phyloP scores from a whole-genome alignment of 2,888 invertebrate species.

The Drosophila putrida region DNA sequence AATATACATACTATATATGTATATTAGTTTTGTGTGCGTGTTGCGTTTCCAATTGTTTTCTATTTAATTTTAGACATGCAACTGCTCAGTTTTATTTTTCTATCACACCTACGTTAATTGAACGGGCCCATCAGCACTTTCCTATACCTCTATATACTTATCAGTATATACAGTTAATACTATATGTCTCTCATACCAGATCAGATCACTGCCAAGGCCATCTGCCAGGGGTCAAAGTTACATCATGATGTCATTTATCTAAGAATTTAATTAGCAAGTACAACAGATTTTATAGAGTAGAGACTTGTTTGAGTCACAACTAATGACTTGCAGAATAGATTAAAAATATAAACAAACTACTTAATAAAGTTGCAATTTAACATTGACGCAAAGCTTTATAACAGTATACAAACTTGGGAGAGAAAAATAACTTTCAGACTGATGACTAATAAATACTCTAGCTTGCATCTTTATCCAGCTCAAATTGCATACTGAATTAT shows the following conservation, averaged over 20 bases:
- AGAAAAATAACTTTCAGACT: not conserved
- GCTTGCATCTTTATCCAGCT: too few species aligned
- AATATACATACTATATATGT: not conserved
- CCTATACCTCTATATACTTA: not conserved
- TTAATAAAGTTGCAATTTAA: not conserved
- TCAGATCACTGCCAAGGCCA: not conserved
- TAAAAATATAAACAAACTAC: not conserved
- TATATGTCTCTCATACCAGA: not conserved
- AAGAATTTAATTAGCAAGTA: conserved; percentile 6
- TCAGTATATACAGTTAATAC: not conserved
- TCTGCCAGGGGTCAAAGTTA: not conserved
- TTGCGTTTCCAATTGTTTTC: conserved; percentile 24
- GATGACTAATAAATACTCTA: not conserved
- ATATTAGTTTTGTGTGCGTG: not conserved
- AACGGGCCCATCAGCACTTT: conserved; percentile 4
- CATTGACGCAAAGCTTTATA: not conserved
- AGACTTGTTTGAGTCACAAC: conserved; percentile 1
- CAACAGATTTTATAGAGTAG: not conserved
- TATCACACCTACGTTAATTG: conserved; percentile 43
- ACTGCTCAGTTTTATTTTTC: not conserved
- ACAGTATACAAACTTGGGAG: not conserved
- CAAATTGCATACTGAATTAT: too few species aligned
- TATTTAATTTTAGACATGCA: conserved; percentile 20
- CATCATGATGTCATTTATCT: conserved; percentile 8
- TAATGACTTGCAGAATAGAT: not conserved